Conservation (phyloP, 2,888 invertebrate species). For the Fragum sueziense region DNA sequence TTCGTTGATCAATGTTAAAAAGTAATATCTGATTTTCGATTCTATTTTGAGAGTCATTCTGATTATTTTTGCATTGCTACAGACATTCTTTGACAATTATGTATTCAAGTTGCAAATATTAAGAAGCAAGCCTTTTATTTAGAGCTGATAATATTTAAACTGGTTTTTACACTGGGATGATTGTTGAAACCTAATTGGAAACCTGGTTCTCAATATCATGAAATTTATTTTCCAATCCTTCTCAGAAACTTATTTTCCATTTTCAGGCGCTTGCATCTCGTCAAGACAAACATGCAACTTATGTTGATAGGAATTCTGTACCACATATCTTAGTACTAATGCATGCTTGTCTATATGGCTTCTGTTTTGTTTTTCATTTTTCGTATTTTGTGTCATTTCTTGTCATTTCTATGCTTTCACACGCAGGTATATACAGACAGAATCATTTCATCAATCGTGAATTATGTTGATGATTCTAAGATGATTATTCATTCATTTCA, state of each 20-base stretch:
- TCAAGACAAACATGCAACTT: background rate
- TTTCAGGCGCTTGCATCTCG: background rate
- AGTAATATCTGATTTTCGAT: too few relatives aligned
- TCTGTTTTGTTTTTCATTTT: slow-evolving; percentile 41
- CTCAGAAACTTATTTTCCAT: background rate
- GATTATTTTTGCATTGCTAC: too few relatives aligned
- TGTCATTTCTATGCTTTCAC: background rate
- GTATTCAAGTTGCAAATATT: too few relatives aligned
- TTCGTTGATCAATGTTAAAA: too few relatives aligned
- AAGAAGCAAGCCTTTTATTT: too few relatives aligned
- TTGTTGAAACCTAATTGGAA: background rate
- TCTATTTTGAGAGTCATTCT: too few relatives aligned
- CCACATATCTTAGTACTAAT: slow-evolving; percentile 53
- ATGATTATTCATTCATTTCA: slow-evolving; percentile 43
- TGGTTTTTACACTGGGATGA: background rate
- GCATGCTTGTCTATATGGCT: slow-evolving; percentile 54
- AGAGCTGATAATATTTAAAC: too few relatives aligned
- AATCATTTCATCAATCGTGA: slow-evolving; percentile 9
- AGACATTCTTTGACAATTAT: too few relatives aligned
- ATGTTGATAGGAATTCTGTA: slow-evolving; percentile 24
- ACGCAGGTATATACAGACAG: slow-evolving; percentile 1
- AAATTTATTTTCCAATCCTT: background rate
- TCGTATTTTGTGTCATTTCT: background rate
- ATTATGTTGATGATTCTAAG: slow-evolving; percentile 17
- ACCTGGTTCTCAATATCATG: background rate